Evolutionary conservation across 1,140 invertebrate species (phyloP).

Genomic region (Cheumatopsyche charites): DNA sequence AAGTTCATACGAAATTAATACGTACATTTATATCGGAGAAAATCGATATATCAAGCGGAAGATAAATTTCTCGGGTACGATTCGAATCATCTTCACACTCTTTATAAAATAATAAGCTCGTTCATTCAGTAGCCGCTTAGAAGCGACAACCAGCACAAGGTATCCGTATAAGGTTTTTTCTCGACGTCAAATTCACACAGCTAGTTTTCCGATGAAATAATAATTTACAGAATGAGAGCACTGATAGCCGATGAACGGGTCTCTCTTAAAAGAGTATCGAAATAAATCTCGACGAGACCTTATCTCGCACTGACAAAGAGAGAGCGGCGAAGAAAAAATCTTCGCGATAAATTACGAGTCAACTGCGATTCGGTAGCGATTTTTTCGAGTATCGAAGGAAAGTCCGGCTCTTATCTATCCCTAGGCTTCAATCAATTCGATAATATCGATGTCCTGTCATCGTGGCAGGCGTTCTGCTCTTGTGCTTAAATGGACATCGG

Average conservation of each 20-base stretch:
- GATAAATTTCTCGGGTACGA: no score
- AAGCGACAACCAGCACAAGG: no score
- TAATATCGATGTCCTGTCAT: conserved; percentile 37
- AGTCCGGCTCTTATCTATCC: no score
- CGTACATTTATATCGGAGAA: no score
- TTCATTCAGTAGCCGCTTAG: not conserved
- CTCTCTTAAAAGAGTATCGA: conserved; percentile 30
- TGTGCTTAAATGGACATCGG: conserved; percentile 27
- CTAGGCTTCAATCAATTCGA: conserved; percentile 33
- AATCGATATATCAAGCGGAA: not conserved
- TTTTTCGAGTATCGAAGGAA: no score
- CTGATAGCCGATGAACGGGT: conserved; percentile 11
- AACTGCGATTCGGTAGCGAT: no score
- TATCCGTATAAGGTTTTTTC: conserved; percentile 4
- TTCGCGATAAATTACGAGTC: no score
- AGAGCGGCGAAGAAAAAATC: no score
- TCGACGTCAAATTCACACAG: conserved; percentile 4
- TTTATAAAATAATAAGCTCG: not conserved
- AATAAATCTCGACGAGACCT: conserved; percentile 27
- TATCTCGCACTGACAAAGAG: conserved; percentile 25
- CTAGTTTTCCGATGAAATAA: conserved; percentile 21
- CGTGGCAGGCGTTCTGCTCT: conserved; percentile 7
- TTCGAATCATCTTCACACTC: not conserved
- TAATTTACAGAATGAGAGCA: conserved; percentile 25
- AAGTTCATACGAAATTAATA: not conserved